Base-by-base conservation (phyloP, 2,888 invertebrate species). In the Heliconius ismenius region DNA sequence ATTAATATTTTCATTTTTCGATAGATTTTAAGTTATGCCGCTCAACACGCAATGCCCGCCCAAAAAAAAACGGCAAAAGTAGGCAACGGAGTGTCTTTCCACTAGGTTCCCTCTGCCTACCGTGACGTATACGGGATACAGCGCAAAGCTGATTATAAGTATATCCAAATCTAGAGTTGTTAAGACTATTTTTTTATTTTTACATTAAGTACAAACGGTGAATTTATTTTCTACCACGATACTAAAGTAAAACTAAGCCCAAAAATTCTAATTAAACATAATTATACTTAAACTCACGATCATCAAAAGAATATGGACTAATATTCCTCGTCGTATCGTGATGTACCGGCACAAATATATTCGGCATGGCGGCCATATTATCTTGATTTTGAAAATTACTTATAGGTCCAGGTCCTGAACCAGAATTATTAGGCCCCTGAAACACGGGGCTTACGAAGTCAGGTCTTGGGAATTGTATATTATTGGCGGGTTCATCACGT, bases 301-400 rank as follows among this genome's bases (percentile, higher is more conserved):
- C 85, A 63, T 87, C 86, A 73, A 84, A 85, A 3, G 83, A 75
- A 60, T 84, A 86, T 0, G 85, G 86, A 73, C 86, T 86, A 3
- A 82, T 80, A 43, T 84, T 84, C 69, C 84, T 81, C 3, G 81
- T 81, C 13, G 82, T 79, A 9, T 85, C 85, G 58, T 83, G 84
- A 32, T 82, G 83, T 1, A 83, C 82, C 0, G 84, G 82, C 74
- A 85, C 83, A 67, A 84, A 87, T 15, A 86, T 82, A 18, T 82
- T 84, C 54, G 84, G 79, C 75, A 81, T 77, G 13, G 81, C 79
- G 58, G 79, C 73, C 9, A 80, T 78, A 28, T 78, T 81, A 10
- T 80, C 81, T 54, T 81, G 83, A 54, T 81, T 80, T 21, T 81
- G 83, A 49, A 79, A 82, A 1, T 76, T 76, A 1, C 67, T 54